Conservation (phyloP, 2,113 vertebrate genomes). For the Emydura subglobosa region DNA sequence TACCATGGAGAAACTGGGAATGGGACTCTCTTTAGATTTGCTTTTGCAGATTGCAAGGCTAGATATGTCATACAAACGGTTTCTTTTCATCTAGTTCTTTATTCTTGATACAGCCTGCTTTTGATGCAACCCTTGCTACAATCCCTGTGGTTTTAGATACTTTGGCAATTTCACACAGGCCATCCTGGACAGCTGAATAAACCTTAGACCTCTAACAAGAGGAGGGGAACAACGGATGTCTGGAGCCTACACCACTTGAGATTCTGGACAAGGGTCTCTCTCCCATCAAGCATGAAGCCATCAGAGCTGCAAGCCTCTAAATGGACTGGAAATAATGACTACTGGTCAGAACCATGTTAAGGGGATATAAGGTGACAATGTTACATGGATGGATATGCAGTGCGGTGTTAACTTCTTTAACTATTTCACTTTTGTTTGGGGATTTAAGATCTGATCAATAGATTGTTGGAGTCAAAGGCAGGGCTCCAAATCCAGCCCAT, state of each 20-base stretch:
- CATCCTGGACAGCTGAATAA: not conserved
- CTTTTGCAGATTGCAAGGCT: not conserved
- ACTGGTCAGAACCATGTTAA: fast-evolving
- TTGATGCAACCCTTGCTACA: not conserved
- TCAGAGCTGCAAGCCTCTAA: not conserved
- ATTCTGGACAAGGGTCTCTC: not conserved
- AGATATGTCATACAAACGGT: not conserved
- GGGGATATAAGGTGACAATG: not conserved
- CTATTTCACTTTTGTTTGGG: not conserved
- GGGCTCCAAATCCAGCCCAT: not conserved
- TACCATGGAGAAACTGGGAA: not conserved
- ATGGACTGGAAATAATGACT: not conserved
- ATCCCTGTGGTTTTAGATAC: not conserved
- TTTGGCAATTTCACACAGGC: not conserved
- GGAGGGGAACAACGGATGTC: not conserved
- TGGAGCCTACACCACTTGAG: not conserved
- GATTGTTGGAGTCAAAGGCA: not conserved
- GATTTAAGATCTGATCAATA: not conserved
- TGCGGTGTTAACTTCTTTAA: not conserved
- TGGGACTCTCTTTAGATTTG: fast-evolving
- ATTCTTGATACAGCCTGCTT: not conserved
- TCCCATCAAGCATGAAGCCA: not conserved
- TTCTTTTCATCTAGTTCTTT: fast-evolving
- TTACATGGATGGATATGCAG: not conserved
- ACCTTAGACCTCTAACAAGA: not conserved